phyloP scores from a whole-genome alignment of 2,888 invertebrate genomes.

The Cordilura impudica region DNA sequence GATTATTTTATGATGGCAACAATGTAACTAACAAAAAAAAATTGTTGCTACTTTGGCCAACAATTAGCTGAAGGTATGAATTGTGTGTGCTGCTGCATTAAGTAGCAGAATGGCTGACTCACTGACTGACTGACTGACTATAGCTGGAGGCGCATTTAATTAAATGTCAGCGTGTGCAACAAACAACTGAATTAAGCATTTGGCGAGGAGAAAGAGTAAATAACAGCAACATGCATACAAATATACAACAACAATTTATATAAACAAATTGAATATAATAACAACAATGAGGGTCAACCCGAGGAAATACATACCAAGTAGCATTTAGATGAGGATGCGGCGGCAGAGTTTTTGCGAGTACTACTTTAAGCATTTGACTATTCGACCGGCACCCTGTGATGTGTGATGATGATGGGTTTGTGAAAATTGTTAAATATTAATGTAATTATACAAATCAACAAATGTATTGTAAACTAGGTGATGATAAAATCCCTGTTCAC shows the following conservation, averaged over 20 bases:
- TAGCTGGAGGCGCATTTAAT: constrained; percentile 65
- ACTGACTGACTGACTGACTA: constrained; percentile 46
- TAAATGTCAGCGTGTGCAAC: constrained; percentile 64
- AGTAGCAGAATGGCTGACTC: constrained; percentile 46
- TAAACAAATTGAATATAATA: constrained; percentile 42
- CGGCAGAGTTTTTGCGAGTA: too few relatives aligned
- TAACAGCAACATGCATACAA: constrained; percentile 1
- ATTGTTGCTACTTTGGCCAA: too few relatives aligned
- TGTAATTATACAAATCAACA: constrained; percentile 76
- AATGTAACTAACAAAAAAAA: constrained; percentile 35
- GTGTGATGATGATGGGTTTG: constrained; percentile 27
- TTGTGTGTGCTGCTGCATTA: constrained; percentile 28
- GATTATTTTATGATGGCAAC: constrained; percentile 26
- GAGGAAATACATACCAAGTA: constrained; percentile 54
- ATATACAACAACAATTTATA: constrained; percentile 11
- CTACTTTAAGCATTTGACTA: constrained; percentile 42
- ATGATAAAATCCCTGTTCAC: constrained; percentile 44
- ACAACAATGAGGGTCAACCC: constrained; percentile 46
- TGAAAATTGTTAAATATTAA: constrained; percentile 74
- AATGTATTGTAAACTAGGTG: constrained; percentile 37
- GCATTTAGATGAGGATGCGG: neutral
- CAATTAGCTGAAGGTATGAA: too few relatives aligned
- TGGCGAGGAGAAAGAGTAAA: neutral
- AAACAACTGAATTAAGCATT: constrained; percentile 29
- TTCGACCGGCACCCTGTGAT: constrained; percentile 39